phyloP scores from a whole-genome alignment of 2,113 vertebrate genomes.

The Glaucomys volans region DNA sequence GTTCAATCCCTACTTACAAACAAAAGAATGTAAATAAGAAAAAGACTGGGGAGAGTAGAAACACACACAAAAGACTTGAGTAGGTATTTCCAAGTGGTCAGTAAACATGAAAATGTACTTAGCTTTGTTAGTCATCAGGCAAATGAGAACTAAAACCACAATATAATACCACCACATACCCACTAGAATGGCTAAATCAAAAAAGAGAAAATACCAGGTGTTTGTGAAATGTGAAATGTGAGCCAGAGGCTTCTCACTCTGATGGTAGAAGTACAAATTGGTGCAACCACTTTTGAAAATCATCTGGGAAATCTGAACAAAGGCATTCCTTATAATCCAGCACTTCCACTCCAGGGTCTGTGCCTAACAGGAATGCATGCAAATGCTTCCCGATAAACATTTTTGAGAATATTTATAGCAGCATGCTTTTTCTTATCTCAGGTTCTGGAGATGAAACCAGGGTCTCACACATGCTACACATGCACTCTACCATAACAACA shows the following conservation, averaged over 20 bases:
- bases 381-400: not conserved
- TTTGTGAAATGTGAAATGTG: not conserved
- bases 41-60: conserved; percentile 2
- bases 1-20: no score
- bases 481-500: not conserved
- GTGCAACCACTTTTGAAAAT: not conserved
- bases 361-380: not conserved
- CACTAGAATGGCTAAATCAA: not conserved
- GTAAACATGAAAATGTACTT: not conserved
- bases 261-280: not conserved
- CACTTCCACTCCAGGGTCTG: not conserved
- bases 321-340: not conserved
- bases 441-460: not conserved
- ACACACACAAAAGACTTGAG: not conserved
- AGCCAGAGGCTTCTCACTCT: not conserved
- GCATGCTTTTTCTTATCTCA: not conserved
- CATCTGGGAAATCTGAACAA: not conserved
- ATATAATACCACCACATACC: not conserved
- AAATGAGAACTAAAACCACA: not conserved
- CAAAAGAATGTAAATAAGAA: no score
- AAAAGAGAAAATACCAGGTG: not conserved
- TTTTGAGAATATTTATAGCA: not conserved
- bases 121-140: not conserved
- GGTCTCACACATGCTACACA: no score
- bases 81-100: not conserved